These are phyloP conservation scores for Nicator chloris DNA, from an alignment of 2,113 vertebrate genomes.

Conservation along the genomic window DNA sequence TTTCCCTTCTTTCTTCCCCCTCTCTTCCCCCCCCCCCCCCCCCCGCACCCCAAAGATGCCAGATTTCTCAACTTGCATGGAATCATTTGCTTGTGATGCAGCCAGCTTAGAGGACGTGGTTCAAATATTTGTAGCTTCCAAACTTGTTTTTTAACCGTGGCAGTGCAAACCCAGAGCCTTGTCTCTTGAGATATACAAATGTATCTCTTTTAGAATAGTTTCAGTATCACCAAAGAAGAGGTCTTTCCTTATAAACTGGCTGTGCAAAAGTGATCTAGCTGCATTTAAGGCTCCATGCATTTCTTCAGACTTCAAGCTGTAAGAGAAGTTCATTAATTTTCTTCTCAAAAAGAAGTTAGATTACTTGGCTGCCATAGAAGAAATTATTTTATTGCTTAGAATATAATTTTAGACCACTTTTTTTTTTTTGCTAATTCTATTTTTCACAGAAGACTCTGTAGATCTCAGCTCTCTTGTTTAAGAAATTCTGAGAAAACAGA, in stretches of 20 bases:
- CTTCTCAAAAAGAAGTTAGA: background rate
- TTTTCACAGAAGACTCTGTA: background rate
- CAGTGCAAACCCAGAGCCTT: background rate
- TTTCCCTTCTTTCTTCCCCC: background rate
- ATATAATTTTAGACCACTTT: background rate
- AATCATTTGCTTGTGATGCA: conserved; percentile 4
- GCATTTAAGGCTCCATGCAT: background rate
- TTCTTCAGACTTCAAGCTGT: conserved; percentile 3
- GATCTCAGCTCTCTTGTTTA: background rate
- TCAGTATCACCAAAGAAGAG: background rate
- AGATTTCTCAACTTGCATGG: conserved; percentile 26
- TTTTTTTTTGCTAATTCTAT: background rate
- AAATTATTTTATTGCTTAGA: background rate
- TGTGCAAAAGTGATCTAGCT: conserved; percentile 20
- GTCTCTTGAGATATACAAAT: background rate
- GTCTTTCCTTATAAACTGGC: background rate
- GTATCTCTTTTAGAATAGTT: background rate
- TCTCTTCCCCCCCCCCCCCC: background rate
- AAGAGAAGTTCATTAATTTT: conserved; percentile 29
- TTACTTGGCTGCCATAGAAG: background rate
- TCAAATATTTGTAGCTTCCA: conserved; percentile 1
- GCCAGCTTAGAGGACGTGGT: background rate
- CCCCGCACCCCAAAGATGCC: background rate
- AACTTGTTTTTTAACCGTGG: background rate
- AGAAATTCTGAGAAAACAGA: background rate